phyloP scores from a whole-genome alignment of 2,888 invertebrate species.

The Sycophila texana region DNA sequence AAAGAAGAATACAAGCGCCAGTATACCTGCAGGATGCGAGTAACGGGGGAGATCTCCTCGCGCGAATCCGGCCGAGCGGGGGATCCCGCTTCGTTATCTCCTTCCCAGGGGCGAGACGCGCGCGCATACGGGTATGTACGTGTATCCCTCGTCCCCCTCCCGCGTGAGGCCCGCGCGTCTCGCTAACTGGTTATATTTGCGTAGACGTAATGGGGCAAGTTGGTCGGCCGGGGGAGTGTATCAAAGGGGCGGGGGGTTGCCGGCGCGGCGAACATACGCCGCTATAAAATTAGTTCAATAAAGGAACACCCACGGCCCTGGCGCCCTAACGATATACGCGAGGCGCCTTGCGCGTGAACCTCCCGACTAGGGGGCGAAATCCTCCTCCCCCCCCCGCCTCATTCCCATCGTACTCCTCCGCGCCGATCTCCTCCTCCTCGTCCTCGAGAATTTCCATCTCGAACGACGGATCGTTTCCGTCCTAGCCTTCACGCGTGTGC shows the following conservation, averaged over 20 bases:
- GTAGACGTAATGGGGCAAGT: conserved; percentile 70
- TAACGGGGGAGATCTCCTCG: conserved; percentile 12
- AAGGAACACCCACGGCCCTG: conserved; percentile 70
- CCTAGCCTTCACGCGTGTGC: too few species aligned
- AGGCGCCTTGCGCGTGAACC: too few species aligned
- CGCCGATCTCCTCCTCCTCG: too few species aligned
- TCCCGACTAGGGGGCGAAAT: too few species aligned
- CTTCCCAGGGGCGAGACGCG: conserved; percentile 42
- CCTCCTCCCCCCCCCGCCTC: too few species aligned
- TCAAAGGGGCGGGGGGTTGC: conserved; percentile 46
- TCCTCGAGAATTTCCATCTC: conserved; percentile 35
- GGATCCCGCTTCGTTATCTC: conserved; percentile 53
- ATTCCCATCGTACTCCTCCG: too few species aligned
- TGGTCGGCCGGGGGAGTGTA: conserved; percentile 59
- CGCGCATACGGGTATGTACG: conserved; percentile 11
- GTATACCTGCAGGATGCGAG: conserved; percentile 1
- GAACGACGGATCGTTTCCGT: not conserved
- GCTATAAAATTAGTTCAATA: conserved; percentile 72
- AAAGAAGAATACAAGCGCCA: conserved; percentile 1
- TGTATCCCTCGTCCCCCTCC: not conserved
- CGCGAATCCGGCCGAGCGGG: conserved; percentile 6
- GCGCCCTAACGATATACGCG: conserved; percentile 61
- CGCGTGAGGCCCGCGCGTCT: not conserved
- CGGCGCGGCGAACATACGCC: conserved; percentile 63
- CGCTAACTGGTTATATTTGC: conserved; percentile 70